phyloP scores from a whole-genome alignment of 1,140 invertebrate species.

The Phthorimaea operculella region DNA sequence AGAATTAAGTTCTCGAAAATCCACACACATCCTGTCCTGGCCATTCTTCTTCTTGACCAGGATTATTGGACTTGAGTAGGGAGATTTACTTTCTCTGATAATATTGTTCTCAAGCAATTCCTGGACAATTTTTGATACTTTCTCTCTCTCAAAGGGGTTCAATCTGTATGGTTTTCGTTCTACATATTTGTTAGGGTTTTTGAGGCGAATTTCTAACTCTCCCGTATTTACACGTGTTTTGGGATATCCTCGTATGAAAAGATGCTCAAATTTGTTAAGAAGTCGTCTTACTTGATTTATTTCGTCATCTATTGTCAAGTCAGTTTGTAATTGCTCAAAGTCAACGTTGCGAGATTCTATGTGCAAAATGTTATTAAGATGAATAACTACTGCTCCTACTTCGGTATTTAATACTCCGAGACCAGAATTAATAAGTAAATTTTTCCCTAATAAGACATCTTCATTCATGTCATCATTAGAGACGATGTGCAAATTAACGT shows the following conservation, averaged over 20 bases:
- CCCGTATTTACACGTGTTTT: neutral
- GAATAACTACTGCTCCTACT: neutral
- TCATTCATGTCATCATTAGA: neutral
- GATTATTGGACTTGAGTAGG: constrained; percentile 19
- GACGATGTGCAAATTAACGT: neutral
- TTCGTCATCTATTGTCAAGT: neutral
- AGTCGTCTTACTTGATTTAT: neutral
- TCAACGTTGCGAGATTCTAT: neutral
- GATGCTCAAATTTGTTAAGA: neutral
- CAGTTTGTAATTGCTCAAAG: neutral
- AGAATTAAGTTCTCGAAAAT: constrained; percentile 38
- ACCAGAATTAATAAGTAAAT: neutral
- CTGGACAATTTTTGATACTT: constrained; percentile 4
- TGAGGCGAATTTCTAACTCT: neutral
- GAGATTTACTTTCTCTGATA: constrained; percentile 12
- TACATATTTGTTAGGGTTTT: neutral
- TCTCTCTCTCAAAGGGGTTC: neutral
- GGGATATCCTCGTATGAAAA: neutral
- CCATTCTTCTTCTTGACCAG: constrained; percentile 19
- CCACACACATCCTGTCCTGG: constrained; percentile 25
- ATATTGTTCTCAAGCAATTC: constrained; percentile 1
- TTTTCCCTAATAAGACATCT: neutral
- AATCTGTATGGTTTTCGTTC: neutral
- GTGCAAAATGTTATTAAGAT: neutral
- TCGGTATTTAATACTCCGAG: neutral